Evolutionary conservation across 2,797 vertebrate genomes (phyloP).

Genomic region (Typhlichthys eigenmanni): DNA sequence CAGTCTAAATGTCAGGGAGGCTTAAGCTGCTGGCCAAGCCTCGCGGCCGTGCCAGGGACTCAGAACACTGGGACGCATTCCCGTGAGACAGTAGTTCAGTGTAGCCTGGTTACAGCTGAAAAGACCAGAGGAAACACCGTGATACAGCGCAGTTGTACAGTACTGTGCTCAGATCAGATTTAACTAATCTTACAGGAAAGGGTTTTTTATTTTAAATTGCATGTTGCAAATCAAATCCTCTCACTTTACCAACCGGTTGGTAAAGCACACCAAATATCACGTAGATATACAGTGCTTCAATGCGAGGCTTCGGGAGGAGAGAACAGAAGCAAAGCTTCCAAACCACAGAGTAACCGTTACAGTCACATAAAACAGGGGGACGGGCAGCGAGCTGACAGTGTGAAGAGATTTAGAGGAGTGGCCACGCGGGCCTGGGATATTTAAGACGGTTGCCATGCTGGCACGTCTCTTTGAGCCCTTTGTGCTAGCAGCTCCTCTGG

Average conservation of each 20-base stretch:
- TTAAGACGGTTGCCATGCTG: conserved; percentile 73
- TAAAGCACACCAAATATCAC: conserved; percentile 23
- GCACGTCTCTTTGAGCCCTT: conserved; percentile 73
- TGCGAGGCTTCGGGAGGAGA: conserved; percentile 3
- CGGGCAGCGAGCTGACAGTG: conserved; percentile 55
- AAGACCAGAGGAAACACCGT: background rate
- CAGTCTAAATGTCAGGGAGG: conserved; percentile 66
- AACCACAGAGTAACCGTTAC: conserved; percentile 48
- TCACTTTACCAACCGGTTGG: conserved; percentile 22
- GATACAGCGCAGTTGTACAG: conserved; percentile 14
- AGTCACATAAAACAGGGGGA: conserved; percentile 50
- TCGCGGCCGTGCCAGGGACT: conserved; percentile 28
- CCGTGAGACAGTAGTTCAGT: conserved; percentile 1
- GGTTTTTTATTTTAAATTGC: background rate
- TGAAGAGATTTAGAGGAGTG: conserved; percentile 66
- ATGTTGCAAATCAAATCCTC: conserved; percentile 21
- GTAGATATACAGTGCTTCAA: background rate
- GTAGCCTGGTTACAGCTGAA: conserved; percentile 14
- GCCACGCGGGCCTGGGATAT: conserved; percentile 62
- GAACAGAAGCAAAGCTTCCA: conserved; percentile 40
- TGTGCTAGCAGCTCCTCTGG: conserved; percentile 68
- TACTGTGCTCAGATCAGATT: conserved; percentile 14
- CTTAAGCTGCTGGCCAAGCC: conserved; percentile 40
- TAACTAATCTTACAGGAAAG: too few species aligned
- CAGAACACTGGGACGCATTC: conserved; percentile 16